Evolutionary conservation across 2,797 vertebrate genomes (phyloP), one percentile per base, ranked within the genome.

Genomic region (Fistularia commersonii): DNA sequence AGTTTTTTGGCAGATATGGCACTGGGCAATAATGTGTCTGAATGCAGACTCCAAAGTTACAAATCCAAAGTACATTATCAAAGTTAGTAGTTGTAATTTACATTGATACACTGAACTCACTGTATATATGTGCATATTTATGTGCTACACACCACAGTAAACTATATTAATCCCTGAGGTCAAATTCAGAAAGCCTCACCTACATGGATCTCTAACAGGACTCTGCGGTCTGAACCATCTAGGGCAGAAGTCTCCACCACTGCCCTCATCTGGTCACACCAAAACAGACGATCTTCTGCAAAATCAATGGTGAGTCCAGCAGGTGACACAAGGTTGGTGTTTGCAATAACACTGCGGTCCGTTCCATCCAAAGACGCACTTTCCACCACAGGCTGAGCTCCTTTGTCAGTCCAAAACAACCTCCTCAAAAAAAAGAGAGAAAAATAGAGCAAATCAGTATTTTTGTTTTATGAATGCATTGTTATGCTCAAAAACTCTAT

Each of bases 371-470:
- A 69, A 32, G 90, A 92, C 42, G 91, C 87, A 11, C 92, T 90
- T 83, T 90, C 93, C 66, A 98, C 93, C 10, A 51, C 70, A 8
- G 96, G 92, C 11, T 41, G 78, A 56, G 58, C 44, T 12, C 95
- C 95, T 35, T 87, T 74, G 58, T 96, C 93, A 2, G 95, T 95
- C 95, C 96, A 98, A 87, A 96, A 98, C 70, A 98, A 78, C 86
- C 81, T 93, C 92, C 96, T 99, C 86, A 70, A 88, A 78, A 80
- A 61, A 63, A 14, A n/a, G 14, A 42, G 32, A 15, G 35, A 36
- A 36, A 36, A 36, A 36, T 23, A 23, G 23, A 23, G 23, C 23
- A 23, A 23, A 23, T 23, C 23, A 23, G 23, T 9, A 12, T 34
- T 13, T 45, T 45, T 8, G 8, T 11, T 11, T 11, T 41, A 6